Percentiles rank a stretch among this genome's conserved stretches.
Evolutionary conservation across 2,113 vertebrate genomes (phyloP).

Genomic region (Chiloscyllium plagiosum): DNA sequence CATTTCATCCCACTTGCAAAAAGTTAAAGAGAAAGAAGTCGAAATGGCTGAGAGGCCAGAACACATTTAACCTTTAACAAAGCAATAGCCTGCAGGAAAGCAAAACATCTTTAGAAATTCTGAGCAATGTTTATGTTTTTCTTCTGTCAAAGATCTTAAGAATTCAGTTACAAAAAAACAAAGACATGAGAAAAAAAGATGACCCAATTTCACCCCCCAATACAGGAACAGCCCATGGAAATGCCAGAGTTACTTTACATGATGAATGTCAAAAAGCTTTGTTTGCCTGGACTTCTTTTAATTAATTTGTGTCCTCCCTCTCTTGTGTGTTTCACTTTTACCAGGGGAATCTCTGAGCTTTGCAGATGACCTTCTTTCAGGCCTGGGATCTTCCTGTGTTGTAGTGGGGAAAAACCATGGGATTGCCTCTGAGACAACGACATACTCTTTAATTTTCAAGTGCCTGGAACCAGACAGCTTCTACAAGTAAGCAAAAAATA

Average conservation of each 20-base stretch:
- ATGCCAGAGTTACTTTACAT: neutral
- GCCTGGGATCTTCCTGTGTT: conserved; percentile 86
- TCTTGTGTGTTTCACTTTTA: conserved; percentile 42
- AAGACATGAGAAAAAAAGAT: neutral
- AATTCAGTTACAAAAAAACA: neutral
- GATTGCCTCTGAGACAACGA: conserved; percentile 69
- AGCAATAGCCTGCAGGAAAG: neutral
- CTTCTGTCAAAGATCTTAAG: neutral
- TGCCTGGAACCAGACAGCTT: conserved; percentile 96
- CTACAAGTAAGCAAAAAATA: conserved; percentile 78
- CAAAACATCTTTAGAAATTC: neutral
- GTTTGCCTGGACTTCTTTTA: neutral
- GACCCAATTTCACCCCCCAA: neutral
- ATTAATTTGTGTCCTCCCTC: neutral
- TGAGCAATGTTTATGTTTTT: conserved; percentile 5
- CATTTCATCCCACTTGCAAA: neutral
- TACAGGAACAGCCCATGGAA: neutral
- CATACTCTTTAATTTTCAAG: conserved; percentile 96
- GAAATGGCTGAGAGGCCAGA: neutral
- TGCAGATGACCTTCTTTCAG: conserved; percentile 88
- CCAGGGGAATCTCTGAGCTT: conserved; percentile 92
- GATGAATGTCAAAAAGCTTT: neutral
- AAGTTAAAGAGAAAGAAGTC: neutral
- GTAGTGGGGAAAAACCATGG: conserved; percentile 78
- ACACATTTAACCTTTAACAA: neutral